Conservation (phyloP, 2,888 invertebrate genomes). For the Laspeyria flexula region DNA sequence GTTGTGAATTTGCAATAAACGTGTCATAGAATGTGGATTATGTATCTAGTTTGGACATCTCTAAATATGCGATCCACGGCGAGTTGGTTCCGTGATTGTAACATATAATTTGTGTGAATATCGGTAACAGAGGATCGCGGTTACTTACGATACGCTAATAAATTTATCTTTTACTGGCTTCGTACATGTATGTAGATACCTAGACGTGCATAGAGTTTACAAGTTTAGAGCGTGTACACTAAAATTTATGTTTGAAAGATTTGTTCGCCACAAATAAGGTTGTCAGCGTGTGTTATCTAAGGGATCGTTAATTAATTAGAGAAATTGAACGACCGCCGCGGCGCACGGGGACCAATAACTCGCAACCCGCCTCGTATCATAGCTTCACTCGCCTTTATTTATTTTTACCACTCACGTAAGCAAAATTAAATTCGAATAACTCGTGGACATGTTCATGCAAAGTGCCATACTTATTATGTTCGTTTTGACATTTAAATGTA, state of each 20-base stretch:
- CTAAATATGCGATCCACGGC: constrained; percentile 42
- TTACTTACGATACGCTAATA: constrained; percentile 54
- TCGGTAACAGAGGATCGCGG: constrained; percentile 50
- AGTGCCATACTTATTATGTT: constrained; percentile 44
- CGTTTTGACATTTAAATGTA: constrained; percentile 45
- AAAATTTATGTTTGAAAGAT: constrained; percentile 85
- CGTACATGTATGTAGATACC: constrained; percentile 62
- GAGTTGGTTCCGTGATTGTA: constrained; percentile 42
- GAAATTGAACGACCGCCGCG: constrained; percentile 83
- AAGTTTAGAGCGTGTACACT: constrained; percentile 82
- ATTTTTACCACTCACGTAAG: constrained; percentile 84
- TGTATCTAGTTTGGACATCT: constrained; percentile 49
- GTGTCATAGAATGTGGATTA: constrained; percentile 57
- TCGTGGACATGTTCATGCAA: constrained; percentile 61
- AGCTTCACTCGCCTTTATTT: constrained; percentile 80
- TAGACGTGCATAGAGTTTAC: constrained; percentile 78
- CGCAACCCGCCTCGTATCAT: constrained; percentile 84
- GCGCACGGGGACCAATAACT: constrained; percentile 84
- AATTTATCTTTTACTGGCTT: constrained; percentile 69
- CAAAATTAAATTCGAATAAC: constrained; percentile 81
- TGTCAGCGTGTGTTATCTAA: constrained; percentile 84
- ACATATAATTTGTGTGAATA: constrained; percentile 56
- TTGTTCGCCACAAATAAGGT: constrained; percentile 86
- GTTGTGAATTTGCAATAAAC: constrained; percentile 58
- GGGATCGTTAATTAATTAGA: constrained; percentile 86